These are phyloP conservation scores for Toxotes chatareus DNA, from an alignment of 2,113 vertebrate species.

Conservation along the genomic window DNA sequence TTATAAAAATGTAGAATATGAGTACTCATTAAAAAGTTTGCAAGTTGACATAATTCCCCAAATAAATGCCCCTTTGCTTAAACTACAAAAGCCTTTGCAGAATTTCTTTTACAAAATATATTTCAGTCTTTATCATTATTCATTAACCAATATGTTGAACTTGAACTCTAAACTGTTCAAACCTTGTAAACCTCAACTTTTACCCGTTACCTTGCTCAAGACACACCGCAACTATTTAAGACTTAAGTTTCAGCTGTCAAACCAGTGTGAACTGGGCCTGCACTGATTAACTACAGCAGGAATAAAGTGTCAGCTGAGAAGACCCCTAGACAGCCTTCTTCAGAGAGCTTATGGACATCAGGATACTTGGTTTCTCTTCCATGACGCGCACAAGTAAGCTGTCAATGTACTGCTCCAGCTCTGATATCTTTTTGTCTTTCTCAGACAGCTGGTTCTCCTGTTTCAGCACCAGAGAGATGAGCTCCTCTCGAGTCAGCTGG, in stretches of 20 bases:
- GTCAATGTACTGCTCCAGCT: slow-evolving; percentile 95
- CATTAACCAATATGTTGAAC: background rate
- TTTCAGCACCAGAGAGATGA: slow-evolving; percentile 90
- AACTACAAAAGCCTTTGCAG: background rate
- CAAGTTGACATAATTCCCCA: background rate
- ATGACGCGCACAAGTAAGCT: slow-evolving; percentile 93
- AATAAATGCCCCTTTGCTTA: background rate
- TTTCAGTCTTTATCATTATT: background rate
- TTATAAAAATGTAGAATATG: background rate
- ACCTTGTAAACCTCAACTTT: background rate
- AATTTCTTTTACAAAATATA: background rate
- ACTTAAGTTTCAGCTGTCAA: background rate
- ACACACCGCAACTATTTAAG: background rate
- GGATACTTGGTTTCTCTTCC: slow-evolving; percentile 92
- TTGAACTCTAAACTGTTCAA: background rate
- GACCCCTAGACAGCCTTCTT: slow-evolving; percentile 60
- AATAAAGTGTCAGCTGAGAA: slow-evolving; percentile 3
- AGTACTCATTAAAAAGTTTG: background rate
- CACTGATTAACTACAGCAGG: background rate
- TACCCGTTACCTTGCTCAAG: background rate
- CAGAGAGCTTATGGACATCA: slow-evolving; percentile 77
- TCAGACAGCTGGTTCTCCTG: slow-evolving; percentile 89
- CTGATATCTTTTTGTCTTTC: slow-evolving; percentile 87
- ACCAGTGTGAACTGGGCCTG: background rate
- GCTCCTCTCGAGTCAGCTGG: slow-evolving; percentile 91